Base-by-base conservation (phyloP, 2,888 invertebrate genomes). In the Petrophora chlorosata region DNA sequence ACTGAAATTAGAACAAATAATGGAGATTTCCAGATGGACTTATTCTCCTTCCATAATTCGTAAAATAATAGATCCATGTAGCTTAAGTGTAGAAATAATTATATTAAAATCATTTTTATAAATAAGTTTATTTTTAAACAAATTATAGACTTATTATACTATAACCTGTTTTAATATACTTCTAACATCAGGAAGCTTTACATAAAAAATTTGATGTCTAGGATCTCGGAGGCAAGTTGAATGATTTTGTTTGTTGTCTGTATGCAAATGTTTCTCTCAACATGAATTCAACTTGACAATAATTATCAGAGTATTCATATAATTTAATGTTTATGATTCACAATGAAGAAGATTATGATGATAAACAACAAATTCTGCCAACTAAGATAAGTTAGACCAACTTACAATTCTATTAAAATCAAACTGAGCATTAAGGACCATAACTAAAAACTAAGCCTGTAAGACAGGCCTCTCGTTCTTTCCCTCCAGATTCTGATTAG, bases 401-500 rank as follows among this genome's bases (percentile, higher is more conserved):
- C n/a, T n/a, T n/a, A n/a, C n/a, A n/a, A n/a, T n/a, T n/a, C n/a
- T n/a, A n/a, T n/a, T n/a, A n/a, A n/a, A 25, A 9, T 25, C 2
- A 25, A 28, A 23, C n/a, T n/a, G n/a, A n/a, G n/a, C n/a, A n/a
- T n/a, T n/a, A 23, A 23, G 8, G 2, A 12, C 1, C 30, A 35
- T 45, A 41, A 12, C 44, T 29, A 41, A 13, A 7, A 13, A 28
- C 60, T 93, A 96, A 19, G 95, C 96, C 82, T 97, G 97, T 54
- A 97, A 83, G 14, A 95, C 96, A 38, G 97, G 97, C 43, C 97
- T 91, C 60, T 94, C 94, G 75, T 96, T 94, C 78, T 95, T 95
- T 5, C 95, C 97, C 79, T 97, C 93, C 43, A 99, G 89, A 62
- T 95, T 94, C 25, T 93, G 91, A 76, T 98, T 98, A 16, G 97